Percentiles rank a stretch among this genome's conserved stretches.
phyloP scores from a whole-genome alignment of 2,113 vertebrate species.

The Ia io region DNA sequence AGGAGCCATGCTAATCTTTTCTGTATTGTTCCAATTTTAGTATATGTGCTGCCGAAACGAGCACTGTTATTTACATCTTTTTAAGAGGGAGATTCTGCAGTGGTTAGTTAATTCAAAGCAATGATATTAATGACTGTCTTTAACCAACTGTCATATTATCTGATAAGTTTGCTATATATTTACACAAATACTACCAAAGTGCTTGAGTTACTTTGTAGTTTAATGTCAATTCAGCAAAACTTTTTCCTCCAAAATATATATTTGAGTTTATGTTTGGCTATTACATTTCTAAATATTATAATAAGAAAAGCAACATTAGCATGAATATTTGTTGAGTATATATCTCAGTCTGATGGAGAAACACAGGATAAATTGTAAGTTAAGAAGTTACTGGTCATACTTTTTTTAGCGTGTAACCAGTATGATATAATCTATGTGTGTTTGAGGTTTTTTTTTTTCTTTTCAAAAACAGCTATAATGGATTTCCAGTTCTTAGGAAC shows the following conservation, averaged over 20 bases:
- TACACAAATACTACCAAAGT: conserved; percentile 28
- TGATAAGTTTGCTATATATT: not conserved
- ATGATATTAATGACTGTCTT: not conserved
- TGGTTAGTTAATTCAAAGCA: conserved; percentile 27
- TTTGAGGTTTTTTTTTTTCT: conserved; percentile 15
- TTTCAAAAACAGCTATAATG: conserved; percentile 90
- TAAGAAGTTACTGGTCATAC: not conserved
- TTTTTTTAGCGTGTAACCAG: not conserved
- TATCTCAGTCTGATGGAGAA: conserved; percentile 5
- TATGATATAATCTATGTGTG: conserved; percentile 7
- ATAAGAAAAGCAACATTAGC: conserved; percentile 25
- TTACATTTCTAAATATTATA: conserved; percentile 18
- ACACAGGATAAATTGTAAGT: not conserved
- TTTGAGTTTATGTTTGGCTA: conserved; percentile 22
- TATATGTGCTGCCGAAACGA: too few species aligned
- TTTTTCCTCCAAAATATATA: not conserved
- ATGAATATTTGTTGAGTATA: conserved; percentile 1
- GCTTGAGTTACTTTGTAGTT: conserved; percentile 33
- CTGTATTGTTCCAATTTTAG: too few species aligned
- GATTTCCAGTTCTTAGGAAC: conserved; percentile 93
- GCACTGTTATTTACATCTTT: not conserved
- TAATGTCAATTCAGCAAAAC: conserved; percentile 25
- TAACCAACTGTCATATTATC: not conserved
- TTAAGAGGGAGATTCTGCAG: not conserved
- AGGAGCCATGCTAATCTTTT: too few species aligned